Evolutionary conservation across 2,888 invertebrate genomes (phyloP).

Genomic region (Eristalinus sepulchralis): DNA sequence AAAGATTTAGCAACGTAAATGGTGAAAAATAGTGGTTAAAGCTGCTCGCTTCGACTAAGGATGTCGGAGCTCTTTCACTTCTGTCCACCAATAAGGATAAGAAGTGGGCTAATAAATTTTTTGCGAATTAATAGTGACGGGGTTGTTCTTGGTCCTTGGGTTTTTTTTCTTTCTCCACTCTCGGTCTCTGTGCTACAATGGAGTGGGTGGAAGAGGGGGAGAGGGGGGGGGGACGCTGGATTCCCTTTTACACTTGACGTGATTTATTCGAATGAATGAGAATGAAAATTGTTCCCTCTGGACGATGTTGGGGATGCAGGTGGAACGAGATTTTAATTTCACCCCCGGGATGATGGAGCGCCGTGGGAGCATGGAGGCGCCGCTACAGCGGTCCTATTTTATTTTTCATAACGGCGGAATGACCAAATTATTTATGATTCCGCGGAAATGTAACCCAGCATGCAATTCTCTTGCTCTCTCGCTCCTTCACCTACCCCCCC

Average conservation of each 20-base stretch:
- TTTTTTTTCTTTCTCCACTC: background rate
- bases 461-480: too few relatives aligned
- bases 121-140: slow-evolving; percentile 66
- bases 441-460: slow-evolving; percentile 38
- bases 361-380: background rate
- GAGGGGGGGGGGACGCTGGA: background rate
- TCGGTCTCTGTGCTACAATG: background rate
- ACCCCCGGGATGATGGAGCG: slow-evolving; percentile 30
- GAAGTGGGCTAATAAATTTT: slow-evolving; percentile 69
- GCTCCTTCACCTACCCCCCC: background rate
- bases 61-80: background rate
- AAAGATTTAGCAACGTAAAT: slow-evolving; percentile 67
- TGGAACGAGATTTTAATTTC: slow-evolving; percentile 66
- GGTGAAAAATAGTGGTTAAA: slow-evolving; percentile 71
- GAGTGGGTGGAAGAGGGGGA: background rate
- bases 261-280: slow-evolving; percentile 67
- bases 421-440: slow-evolving; percentile 71
- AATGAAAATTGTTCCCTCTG: slow-evolving; percentile 67
- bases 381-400: slow-evolving; percentile 3
- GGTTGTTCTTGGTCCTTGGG: background rate
- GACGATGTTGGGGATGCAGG: slow-evolving; percentile 50
- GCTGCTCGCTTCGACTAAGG: slow-evolving; percentile 40
- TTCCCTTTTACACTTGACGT: slow-evolving; percentile 67
- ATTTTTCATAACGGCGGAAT: slow-evolving; percentile 48
- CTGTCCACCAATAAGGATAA: slow-evolving; percentile 52